Conservation (phyloP, 2,797 vertebrate species). For the Pantherophis vulpinus region DNA sequence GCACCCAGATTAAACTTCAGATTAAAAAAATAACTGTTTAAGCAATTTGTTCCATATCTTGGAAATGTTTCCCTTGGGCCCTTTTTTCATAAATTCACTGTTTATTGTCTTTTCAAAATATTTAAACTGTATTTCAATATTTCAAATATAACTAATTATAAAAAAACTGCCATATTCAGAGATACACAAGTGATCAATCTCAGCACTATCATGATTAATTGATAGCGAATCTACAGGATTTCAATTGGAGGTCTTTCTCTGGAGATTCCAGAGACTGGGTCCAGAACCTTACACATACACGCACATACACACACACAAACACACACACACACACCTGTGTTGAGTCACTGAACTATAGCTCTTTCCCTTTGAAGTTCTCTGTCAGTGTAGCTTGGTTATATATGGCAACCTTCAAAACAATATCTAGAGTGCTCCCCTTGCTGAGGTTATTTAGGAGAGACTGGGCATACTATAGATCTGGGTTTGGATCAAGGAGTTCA, state of each 20-base stretch:
- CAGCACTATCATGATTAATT: neutral
- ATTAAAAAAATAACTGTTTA: neutral
- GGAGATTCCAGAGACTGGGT: neutral
- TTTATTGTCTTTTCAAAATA: neutral
- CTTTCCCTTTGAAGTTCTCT: neutral
- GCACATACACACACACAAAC: neutral
- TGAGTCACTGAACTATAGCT: neutral
- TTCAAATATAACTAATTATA: neutral
- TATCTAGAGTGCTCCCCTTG: neutral
- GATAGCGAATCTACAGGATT: neutral
- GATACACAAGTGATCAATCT: neutral
- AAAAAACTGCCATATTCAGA: neutral
- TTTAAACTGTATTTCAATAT: neutral
- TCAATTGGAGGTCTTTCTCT: neutral
- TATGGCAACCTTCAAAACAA: neutral
- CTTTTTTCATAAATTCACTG: neutral
- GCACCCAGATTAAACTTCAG: neutral
- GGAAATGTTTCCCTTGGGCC: neutral
- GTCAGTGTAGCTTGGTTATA: neutral
- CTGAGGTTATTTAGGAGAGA: neutral
- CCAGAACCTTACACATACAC: neutral
- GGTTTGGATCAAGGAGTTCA: neutral
- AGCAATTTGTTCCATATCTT: neutral
- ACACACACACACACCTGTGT: no score
- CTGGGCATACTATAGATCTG: neutral